Evolutionary conservation across 2,888 invertebrate species (phyloP), one percentile per base, ranked within the genome.

Genomic region (Aspidiotus rigidus): DNA sequence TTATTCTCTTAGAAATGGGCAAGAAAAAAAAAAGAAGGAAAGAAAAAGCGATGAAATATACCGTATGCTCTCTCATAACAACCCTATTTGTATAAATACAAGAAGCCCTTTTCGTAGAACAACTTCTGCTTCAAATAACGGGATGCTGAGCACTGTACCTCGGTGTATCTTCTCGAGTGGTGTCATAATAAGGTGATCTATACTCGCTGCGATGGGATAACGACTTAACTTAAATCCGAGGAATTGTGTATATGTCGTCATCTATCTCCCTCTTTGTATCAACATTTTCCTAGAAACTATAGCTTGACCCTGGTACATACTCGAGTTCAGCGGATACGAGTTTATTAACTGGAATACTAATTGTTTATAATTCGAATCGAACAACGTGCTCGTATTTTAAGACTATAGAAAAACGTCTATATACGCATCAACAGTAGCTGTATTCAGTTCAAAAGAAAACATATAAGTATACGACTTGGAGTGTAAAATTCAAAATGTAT

Each of bases 1-100:
- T 49, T 6, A 49, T 49, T 49, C 5, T 28, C 49, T n/a, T 6
- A 11, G n/a, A 49, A 49, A 49, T 49, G 49, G 49, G 49, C 49
- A 49, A 13, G 10, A 28, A 28, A 28, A 28, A 28, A 28, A 28
- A 28, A 28, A 28, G 28, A 28, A 28, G 5, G 28, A 5, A 28
- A 13, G 49, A 6, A 49, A 49, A 49, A 49, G 49, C 11, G 49
- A 49, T 49, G n/a, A 49, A 49, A n/a, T 49, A 49, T n/a, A 49
- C 49, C 49, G 49, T 49, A 49, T 49, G 49, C 6, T 49, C 49
- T 6, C 49, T 49, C 49, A 49, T 49, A 49, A 49, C 49, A 49
- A 49, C 49, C 49, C 49, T n/a, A 49, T 49, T 49, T 49, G 49
- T 49, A 49, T 49, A 49, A 11, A 49, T 49, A 49, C 49, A 49